phyloP scores from a whole-genome alignment of 2,797 vertebrate genomes.

The Perodicticus potto region DNA sequence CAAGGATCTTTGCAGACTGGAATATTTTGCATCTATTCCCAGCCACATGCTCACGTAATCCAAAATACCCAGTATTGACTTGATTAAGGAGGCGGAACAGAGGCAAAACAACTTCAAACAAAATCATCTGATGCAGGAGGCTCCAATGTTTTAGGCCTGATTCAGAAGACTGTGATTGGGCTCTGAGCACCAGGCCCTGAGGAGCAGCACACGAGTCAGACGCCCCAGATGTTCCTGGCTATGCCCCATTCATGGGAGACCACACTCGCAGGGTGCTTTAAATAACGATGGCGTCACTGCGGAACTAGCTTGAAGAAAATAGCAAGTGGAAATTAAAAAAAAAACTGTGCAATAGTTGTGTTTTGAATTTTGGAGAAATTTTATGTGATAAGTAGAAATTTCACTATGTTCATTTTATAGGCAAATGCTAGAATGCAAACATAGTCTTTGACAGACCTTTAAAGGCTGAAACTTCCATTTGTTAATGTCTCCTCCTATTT shows the following conservation, averaged over 20 bases:
- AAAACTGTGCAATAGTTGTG: neutral
- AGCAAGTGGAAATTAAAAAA: conserved; percentile 30
- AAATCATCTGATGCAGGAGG: conserved; percentile 55
- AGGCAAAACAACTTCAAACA: conserved; percentile 62
- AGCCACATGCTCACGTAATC: conserved; percentile 34
- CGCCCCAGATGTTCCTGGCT: neutral
- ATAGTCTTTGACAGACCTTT: neutral
- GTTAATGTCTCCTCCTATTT: no score
- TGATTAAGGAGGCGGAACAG: conserved; percentile 61
- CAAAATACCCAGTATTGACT: conserved; percentile 66
- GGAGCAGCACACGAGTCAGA: neutral
- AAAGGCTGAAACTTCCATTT: neutral
- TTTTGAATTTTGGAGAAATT: conserved; percentile 34
- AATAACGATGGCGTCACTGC: conserved; percentile 54
- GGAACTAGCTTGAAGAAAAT: conserved; percentile 37
- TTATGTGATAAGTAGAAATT: neutral
- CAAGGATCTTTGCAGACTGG: conserved; percentile 49
- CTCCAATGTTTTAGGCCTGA: conserved; percentile 17
- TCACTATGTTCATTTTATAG: neutral
- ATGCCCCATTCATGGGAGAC: neutral
- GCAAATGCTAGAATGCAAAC: neutral
- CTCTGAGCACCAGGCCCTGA: neutral
- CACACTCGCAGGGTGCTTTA: neutral
- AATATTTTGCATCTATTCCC: conserved; percentile 55
- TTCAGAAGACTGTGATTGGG: conserved; percentile 21